Conservation (phyloP, 2,888 invertebrate species). For the Steromphala cineraria region DNA sequence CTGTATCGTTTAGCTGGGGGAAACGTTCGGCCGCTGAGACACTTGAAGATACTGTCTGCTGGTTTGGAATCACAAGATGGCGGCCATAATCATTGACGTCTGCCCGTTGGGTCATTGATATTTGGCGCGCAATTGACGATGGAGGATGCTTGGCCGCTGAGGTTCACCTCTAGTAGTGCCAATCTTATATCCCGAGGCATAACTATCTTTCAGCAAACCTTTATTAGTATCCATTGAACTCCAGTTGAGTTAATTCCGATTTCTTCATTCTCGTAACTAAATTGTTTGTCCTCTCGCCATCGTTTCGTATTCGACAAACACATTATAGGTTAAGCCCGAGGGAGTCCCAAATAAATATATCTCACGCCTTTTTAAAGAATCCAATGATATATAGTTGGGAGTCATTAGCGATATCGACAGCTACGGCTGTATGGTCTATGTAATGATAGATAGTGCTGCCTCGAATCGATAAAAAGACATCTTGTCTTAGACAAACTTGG, state of each 20-base stretch:
- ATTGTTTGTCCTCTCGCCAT: neutral
- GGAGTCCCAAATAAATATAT: neutral
- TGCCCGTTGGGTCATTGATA: slow-evolving; percentile 2
- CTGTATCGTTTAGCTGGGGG: slow-evolving; percentile 7
- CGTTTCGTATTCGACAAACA: neutral
- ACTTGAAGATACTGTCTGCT: neutral
- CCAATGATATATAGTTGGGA: neutral
- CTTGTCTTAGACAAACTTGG: no score
- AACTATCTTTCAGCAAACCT: neutral
- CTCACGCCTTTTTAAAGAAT: neutral
- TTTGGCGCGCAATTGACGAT: slow-evolving; percentile 9
- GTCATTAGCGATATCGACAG: neutral
- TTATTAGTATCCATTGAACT: slow-evolving; percentile 3
- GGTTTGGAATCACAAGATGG: neutral
- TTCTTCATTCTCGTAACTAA: neutral
- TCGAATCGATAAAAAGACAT: no score
- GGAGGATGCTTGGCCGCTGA: neutral
- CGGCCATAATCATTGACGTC: slow-evolving; percentile 2
- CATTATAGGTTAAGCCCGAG: neutral
- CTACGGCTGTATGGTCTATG: neutral
- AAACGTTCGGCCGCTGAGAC: neutral
- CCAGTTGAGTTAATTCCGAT: neutral
- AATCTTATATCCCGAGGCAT: neutral
- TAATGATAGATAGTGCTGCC: neutral
- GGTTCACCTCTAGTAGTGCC: neutral